Evolutionary conservation across 2,888 invertebrate species (phyloP), one percentile per base, ranked within the genome.

Genomic region (Lepas anatifera): DNA sequence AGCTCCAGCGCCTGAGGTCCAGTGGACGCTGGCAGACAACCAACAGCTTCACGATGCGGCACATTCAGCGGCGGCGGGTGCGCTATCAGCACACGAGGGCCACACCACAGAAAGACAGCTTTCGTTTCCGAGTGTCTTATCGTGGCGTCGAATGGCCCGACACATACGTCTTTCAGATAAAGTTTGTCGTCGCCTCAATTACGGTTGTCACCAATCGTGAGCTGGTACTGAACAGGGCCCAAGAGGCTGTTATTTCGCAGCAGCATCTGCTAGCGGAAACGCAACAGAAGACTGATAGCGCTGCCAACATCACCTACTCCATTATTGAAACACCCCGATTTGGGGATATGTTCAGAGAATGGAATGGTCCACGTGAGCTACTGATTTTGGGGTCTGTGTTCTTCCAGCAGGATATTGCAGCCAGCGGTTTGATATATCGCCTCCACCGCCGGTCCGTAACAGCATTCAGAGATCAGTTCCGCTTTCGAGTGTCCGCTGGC

Each of bases 161-260:
- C 71, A 84, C 87, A 29, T 93, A 91, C 81, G 89, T 90, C 76
- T 95, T 96, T 81, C 86, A 89, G 76, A 85, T 96, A 72, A 89
- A 87, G 0, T 94, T 95, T 78, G 90, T 91, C 68, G 87, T 90
- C 78, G 85, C 94, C 25, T 70, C 71, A 8, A 71, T 73, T 11
- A 85, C 85, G 69, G 85, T 88, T 74, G 82, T 84, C 0, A 85
- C 85, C 22, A 86, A 87, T 70, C 83, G 85, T 68, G 83, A 85
- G 72, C 80, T 95, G 11, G 82, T 86, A 25, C 82, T 95, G 72
- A 88, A 90, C 75, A 88, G 89, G 71, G 85, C 86, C 0, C 84
- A 87, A 70, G 90, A 90, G 78, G 85, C 86, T 8, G 85, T 86
- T 7, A 82, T 85, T 35, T 82, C 94, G 75, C 86, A 86, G 3